Base-by-base conservation (phyloP, 2,888 invertebrate genomes). In the Ceramica pisi region DNA sequence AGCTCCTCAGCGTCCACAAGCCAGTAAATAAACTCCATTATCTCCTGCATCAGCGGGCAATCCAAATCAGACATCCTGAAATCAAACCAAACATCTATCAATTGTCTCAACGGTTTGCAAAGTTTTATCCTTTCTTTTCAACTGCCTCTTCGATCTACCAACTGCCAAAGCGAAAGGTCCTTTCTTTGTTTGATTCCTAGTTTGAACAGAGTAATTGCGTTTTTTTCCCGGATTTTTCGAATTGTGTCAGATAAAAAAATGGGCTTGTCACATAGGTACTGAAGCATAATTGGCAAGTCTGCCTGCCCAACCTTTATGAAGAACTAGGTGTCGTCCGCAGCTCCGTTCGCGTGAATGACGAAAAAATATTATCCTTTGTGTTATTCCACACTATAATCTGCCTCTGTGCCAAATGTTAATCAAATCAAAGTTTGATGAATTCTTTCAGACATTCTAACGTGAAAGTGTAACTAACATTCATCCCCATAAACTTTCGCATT, bases 21-120 rank as follows among this genome's bases (percentile, higher is more conserved):
- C 93, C 99, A 98, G 92, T 99, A 99, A 61, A 99, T 99, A 91
- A 99, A 99, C 89, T 98, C 98, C 97, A 98, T 98, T 80, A 99
- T 96, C 78, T 97, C 97, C 90, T 98, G 97, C 87, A 99, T 97
- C 71, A 99, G 95, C 62, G 97, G 96, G 76, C 97, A 97, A 87
- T 98, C 98, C 88, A 99, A 96, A 94, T 99, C 99, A 19, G 98
- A 97, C 89, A 98, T 97, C 59, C 99, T 99, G 83, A 48, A 87
- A 85, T 61, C 48, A 68, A 79, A 73, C 21, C 8, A 56, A 61
- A 65, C 1, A 59, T 41, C n/a, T 31, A 41, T 35, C 6, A 35
- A n/a, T 10, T n/a, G 1, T 5, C 8, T 46, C 7, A 19, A 46
- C 0, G 14, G 19, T 21, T 50, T 50, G 21, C 21, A 50, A 5